Evolutionary conservation across 1,140 invertebrate genomes (phyloP), one percentile per base, ranked within the genome.

Genomic region (Monomorium pharaonis): DNA sequence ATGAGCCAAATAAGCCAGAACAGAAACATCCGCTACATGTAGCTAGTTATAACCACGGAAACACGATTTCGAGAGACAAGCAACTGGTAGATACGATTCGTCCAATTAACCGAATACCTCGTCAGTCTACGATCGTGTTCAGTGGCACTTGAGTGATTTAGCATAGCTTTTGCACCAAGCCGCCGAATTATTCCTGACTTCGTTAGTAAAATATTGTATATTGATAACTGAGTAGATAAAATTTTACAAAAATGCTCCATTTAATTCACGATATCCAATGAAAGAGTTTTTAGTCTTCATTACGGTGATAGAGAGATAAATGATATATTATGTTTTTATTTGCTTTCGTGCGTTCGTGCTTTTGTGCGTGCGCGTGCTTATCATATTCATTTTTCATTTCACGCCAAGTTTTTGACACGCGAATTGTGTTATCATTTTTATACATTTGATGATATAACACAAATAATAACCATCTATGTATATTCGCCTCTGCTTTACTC

Each of bases 1-100:
- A 83, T 83, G 67, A 21, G 51, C 51, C 67, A 83, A 83, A 81
- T 81, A 83, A 83, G 78, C 65, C 78, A 51, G 72, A 77, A 77
- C 56, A 63, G 72, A 77, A 84, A 77, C 81, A 77, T 84, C 58
- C 44, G 60, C 14, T 74, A 44, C 56, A 30, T 30, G 18, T 14
- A 76, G 81, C 60, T 63, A 84, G 72, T 77, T 84, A 84, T 84
- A 65, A 63, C 67, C 12, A 24, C 37, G 42, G 67, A 33, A 75
- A 84, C 33, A 49, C 42, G 49, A 58, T 85, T 63, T 78, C 75
- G 75, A 78, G 75, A 81, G 37, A 78, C 75, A 44, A 85, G 75
- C 84, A 85, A 77, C 75, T 67, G 47, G 49, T 78, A 37, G 49
- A 78, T 65, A 65, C 63, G 75, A 85, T 85, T 81, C 62, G 84